Base-by-base conservation (phyloP, 2,888 invertebrate species). In the Podabrus alpinus region DNA sequence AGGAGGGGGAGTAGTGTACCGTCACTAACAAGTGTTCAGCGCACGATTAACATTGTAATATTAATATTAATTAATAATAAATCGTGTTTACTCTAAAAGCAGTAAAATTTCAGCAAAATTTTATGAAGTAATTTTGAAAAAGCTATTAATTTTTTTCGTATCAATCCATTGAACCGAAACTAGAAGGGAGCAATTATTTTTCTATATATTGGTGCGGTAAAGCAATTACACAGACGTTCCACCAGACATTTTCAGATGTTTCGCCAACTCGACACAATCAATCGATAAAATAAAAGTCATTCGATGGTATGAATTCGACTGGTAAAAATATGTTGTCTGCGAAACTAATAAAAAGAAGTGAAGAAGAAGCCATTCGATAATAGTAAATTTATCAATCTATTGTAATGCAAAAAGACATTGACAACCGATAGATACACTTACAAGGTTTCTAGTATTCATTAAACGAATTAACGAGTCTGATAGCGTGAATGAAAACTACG, bases 251-350 rank as follows among this genome's bases (percentile, higher is more conserved):
- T 60, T 69, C 69, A 61, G 60, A 25, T 61, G 69, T 25, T 25
- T 25, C 69, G 59, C 61, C 69, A 69, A 62, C 17, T 61, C 61
- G 69, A 69, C 69, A 59, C 15, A 61, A 69, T 62, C 69, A 60
- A 69, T 69, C 62, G 69, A 69, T 69, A 19, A 64, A 17, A 64
- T 64, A 64, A 19, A 64, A 64, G 62, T 21, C 19, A 19, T 21
- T 64, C n/a, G 16, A 64, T 19, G 62, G 16, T 19, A 62, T 13
- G 19, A 62, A 62, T 62, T 19, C 19, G 17, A 62, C 15, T 64
- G 21, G 13, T 9, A 64, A 64, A 64, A 64, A 13, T 64, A 64
- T 19, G n/a, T 19, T 19, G 5, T 64, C 15, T 64, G 21, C 7
- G 62, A 45, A 9, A n/a, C 45, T 4, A 64, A 64, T 64, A 64